Percentiles rank a stretch among this genome's conserved stretches.
Evolutionary conservation across 2,113 vertebrate species (phyloP).

Genomic region (Agapornis roseicollis): DNA sequence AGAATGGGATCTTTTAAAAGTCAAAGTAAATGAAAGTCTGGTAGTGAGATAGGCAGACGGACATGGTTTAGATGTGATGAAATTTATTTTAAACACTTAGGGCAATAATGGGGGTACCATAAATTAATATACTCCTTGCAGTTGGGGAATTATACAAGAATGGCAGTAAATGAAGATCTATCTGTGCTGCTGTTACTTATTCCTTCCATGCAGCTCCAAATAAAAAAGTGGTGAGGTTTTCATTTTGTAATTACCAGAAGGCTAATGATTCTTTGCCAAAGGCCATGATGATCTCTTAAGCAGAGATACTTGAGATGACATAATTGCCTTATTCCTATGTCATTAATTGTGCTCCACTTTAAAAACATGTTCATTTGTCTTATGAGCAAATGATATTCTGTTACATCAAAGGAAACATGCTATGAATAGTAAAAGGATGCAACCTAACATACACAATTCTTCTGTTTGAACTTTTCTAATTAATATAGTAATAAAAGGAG

Average conservation of each 20-base stretch:
- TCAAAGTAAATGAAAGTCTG: background rate
- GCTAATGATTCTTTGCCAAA: conserved; percentile 50
- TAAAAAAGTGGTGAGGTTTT: conserved; percentile 22
- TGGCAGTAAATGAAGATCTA: background rate
- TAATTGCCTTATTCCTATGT: conserved; percentile 38
- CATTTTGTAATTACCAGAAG: conserved; percentile 21
- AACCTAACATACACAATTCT: background rate
- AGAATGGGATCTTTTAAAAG: background rate
- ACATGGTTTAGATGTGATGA: background rate
- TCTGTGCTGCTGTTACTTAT: conserved; percentile 14
- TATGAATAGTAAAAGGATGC: background rate
- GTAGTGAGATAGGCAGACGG: background rate
- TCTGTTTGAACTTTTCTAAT: background rate
- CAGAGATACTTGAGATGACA: background rate
- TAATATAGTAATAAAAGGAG: background rate
- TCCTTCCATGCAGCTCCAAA: background rate
- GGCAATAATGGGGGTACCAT: background rate
- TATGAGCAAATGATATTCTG: background rate
- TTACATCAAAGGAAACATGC: conserved; percentile 13
- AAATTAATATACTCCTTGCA: background rate
- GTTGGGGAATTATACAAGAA: background rate
- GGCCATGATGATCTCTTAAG: conserved; percentile 20
- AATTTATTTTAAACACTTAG: background rate
- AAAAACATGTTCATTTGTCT: background rate
- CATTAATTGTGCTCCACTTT: conserved; percentile 11